phyloP scores from a whole-genome alignment of 2,888 invertebrate species.

The Acleris sparsana region DNA sequence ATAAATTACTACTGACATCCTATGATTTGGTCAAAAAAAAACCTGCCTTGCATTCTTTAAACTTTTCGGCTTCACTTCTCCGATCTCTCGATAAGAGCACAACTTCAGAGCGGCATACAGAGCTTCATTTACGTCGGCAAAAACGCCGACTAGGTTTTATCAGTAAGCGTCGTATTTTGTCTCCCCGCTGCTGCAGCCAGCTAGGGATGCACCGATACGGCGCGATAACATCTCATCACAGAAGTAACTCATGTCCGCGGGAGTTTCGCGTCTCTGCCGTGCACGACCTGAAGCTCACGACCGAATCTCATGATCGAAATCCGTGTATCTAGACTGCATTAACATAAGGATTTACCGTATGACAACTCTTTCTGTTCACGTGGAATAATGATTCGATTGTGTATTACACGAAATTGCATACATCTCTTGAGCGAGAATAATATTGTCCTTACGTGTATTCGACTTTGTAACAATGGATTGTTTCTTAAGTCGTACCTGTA shows the following conservation, averaged over 20 bases:
- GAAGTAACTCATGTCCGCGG: slow-evolving; percentile 57
- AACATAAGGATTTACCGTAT: slow-evolving; percentile 76
- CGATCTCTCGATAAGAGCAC: slow-evolving; percentile 26
- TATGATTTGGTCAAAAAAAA: too few relatives aligned
- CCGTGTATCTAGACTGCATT: slow-evolving; percentile 68
- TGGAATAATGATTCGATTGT: slow-evolving; percentile 75
- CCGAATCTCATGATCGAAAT: slow-evolving; percentile 75
- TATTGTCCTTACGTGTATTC: slow-evolving; percentile 52
- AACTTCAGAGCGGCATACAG: slow-evolving; percentile 16
- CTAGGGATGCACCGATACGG: slow-evolving; percentile 41
- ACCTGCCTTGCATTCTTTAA: background rate
- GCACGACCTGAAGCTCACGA: slow-evolving; percentile 77
- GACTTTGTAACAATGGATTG: slow-evolving; percentile 59
- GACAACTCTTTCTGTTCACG: slow-evolving; percentile 74
- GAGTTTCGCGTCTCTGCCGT: slow-evolving; percentile 56
- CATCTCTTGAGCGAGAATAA: slow-evolving; percentile 63
- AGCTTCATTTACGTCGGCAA: slow-evolving; percentile 26
- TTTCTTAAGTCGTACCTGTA: slow-evolving; percentile 44
- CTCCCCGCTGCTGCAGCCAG: slow-evolving; percentile 36
- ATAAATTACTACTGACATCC: too few relatives aligned
- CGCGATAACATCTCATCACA: slow-evolving; percentile 60
- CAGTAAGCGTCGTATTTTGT: slow-evolving; percentile 34
- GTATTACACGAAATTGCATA: slow-evolving; percentile 71
- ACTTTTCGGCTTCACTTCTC: slow-evolving; percentile 10
- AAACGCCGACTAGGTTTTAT: slow-evolving; percentile 35